Conservation (phyloP, 2,113 vertebrate species). For the Oreochromis tanganicae region DNA sequence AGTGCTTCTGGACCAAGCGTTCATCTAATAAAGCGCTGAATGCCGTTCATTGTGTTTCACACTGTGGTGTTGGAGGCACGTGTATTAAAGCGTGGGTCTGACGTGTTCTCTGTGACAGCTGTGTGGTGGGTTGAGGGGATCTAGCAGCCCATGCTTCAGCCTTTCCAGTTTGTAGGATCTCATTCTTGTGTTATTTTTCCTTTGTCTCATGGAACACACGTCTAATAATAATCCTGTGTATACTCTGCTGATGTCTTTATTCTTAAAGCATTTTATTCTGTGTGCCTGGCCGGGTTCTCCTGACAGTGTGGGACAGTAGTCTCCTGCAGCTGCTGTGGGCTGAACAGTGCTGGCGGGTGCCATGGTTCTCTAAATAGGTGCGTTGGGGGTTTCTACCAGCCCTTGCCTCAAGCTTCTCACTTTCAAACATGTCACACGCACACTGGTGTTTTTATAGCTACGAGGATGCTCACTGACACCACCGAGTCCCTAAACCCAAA, state of each 20-base stretch:
- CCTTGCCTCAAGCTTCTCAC: background rate
- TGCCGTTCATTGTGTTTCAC: background rate
- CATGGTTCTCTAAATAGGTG: background rate
- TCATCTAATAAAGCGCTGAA: background rate
- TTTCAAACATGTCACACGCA: background rate
- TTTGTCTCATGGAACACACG: too few relatives aligned
- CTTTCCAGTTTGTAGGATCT: too few relatives aligned
- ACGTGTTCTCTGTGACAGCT: too few relatives aligned
- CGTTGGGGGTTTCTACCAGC: background rate
- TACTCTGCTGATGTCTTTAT: background rate
- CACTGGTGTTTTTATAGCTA: background rate
- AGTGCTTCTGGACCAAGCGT: background rate
- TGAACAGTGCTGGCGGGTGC: background rate
- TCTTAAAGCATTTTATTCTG: background rate
- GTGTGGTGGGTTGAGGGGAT: too few relatives aligned
- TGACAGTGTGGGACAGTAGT: background rate
- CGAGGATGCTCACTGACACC: background rate
- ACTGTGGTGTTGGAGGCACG: background rate
- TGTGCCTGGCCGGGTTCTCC: background rate
- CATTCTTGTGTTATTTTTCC: too few relatives aligned
- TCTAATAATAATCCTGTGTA: background rate
- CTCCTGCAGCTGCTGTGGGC: background rate
- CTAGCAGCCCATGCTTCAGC: too few relatives aligned
- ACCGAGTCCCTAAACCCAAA: background rate
- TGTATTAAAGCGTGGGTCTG: too few relatives aligned